Evolutionary conservation across 1,140 invertebrate genomes (phyloP), one percentile per base, ranked within the genome.

Genomic region (Sycobia sp.): DNA sequence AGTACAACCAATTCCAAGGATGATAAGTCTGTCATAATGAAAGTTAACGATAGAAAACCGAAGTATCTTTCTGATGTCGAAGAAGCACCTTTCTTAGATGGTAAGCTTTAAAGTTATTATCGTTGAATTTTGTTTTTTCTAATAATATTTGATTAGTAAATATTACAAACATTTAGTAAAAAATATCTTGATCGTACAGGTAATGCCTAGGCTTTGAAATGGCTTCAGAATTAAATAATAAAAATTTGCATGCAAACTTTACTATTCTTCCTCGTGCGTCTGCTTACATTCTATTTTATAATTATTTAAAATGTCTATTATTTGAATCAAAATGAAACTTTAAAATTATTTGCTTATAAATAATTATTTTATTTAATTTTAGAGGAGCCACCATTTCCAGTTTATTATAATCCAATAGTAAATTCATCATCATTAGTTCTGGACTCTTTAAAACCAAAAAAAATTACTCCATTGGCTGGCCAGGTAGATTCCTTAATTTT

Each of bases 301-400:
- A 27, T 23, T 22, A 23, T 1, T 39, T 38, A n/a, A n/a, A n/a
- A n/a, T n/a, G n/a, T n/a, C n/a, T 36, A 18, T 34, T 22, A 18
- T 36, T 20, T n/a, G 4, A 32, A 32, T 7, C 4, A 32, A 32
- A 32, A 32, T 32, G 29, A 7, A 20, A 36, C 11, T 51, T 34
- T 22, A 22, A 22, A 4, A 22, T 44, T 44, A 10, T 4, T 7
- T 10, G 8, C 4, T 25, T 46, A 43, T 22, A 7, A 7, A 32
- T 32, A 32, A 32, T 32, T 32, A 11, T 32, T 32, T n/a, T n/a
- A n/a, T 8, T 66, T 58, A 50, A 38, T 73, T 73, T 4, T 55
- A 78, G 78, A 73, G 7, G 79, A 81, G 49, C 67, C 72, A 54
- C 69, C 77, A 1, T 81, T 81, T 20, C 75, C 78, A 9, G 51